These are phyloP conservation scores for Heliornis fulica DNA, from an alignment of 2,113 vertebrate genomes.

Conservation along the genomic window DNA sequence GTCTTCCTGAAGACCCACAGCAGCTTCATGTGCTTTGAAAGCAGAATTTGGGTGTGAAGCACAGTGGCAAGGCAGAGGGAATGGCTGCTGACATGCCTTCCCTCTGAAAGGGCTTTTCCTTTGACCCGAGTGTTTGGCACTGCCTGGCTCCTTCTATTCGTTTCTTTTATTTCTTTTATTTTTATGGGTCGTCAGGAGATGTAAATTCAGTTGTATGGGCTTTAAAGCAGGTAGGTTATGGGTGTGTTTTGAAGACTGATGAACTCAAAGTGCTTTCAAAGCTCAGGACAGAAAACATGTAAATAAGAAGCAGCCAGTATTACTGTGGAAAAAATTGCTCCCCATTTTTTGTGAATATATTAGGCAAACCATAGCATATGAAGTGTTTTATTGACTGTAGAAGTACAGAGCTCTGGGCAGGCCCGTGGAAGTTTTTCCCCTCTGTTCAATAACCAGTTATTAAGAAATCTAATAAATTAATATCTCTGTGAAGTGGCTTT, in stretches of 20 bases:
- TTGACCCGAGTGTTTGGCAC: background rate
- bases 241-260: background rate
- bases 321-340: background rate
- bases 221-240: fast-evolving
- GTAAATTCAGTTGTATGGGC: background rate
- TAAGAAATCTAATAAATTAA: background rate
- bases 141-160: fast-evolving
- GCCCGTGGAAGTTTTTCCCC: fast-evolving
- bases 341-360: no score
- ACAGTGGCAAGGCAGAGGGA: background rate
- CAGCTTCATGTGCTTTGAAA: fast-evolving
- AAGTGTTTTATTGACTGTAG: background rate
- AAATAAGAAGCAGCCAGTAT: background rate
- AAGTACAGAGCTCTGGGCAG: background rate
- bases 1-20: background rate
- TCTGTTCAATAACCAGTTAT: background rate
- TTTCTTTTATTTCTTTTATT: background rate
- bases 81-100: background rate
- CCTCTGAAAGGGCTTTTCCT: background rate
- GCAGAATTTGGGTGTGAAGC: background rate
- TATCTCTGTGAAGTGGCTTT: constrained; percentile 43
- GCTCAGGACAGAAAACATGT: background rate
- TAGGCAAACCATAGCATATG: fast-evolving
- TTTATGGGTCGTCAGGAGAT: background rate
- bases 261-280: background rate